Percentiles rank a stretch among this genome's conserved stretches.
Evolutionary conservation across 1,140 invertebrate genomes (phyloP).

Genomic region (Palaemon carinicauda): DNA sequence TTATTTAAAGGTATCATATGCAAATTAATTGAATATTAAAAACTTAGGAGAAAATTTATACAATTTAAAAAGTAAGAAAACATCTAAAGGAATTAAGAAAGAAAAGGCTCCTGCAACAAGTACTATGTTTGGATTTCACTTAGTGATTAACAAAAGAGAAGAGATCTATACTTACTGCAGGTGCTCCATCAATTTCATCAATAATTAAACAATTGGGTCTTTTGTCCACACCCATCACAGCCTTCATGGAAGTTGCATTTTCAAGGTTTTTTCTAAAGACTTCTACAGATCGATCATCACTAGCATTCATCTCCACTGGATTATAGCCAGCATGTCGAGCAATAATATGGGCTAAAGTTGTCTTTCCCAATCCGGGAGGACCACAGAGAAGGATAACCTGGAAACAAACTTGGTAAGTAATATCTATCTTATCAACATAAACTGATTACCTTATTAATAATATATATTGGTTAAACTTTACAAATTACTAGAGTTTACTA

Average conservation of each 20-base stretch:
- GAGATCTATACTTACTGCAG: constrained; percentile 64
- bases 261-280: constrained; percentile 81
- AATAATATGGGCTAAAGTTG: constrained; percentile 91
- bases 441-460: too few species aligned
- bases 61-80: too few species aligned
- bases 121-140: background rate
- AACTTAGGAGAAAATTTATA: too few species aligned
- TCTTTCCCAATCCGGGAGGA: constrained; percentile 90
- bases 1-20: too few species aligned
- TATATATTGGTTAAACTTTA: too few species aligned
- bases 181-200: constrained; percentile 98
- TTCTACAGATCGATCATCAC: constrained; percentile 82
- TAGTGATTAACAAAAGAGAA: background rate
- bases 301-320: constrained; percentile 88
- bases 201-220: constrained; percentile 94
- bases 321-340: constrained; percentile 90
- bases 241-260: constrained; percentile 89
- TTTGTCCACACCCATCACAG: constrained; percentile 79
- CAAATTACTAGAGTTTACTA: too few species aligned
- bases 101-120: too few species aligned
- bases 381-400: too few species aligned
- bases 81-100: too few species aligned
- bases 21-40: too few species aligned
- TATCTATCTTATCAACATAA: too few species aligned
- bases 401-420: too few species aligned